phyloP scores from a whole-genome alignment of 2,113 vertebrate genomes.

The Myotis yumanensis region DNA sequence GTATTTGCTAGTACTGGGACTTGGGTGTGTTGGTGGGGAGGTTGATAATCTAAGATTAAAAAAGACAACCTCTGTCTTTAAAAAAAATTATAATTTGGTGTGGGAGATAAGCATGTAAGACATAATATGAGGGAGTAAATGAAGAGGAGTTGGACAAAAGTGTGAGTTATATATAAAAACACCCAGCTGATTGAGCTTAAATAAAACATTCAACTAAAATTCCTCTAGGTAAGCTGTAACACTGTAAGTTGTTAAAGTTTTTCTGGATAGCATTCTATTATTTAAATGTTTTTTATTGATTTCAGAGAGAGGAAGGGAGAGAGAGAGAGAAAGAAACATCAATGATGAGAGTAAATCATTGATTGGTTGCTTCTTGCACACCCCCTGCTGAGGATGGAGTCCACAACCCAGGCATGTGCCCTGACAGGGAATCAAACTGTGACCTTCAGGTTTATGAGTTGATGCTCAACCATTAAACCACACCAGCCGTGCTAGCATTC shows the following conservation, averaged over 20 bases:
- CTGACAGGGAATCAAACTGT: too few relatives aligned
- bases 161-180: conserved; percentile 46
- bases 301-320: too few relatives aligned
- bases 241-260: conserved; percentile 51
- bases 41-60: conserved; percentile 53
- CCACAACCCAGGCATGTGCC: too few relatives aligned
- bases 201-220: conserved; percentile 28
- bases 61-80: conserved; percentile 51
- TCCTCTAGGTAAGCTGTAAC: neutral
- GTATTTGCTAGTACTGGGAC: neutral
- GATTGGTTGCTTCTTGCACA: too few relatives aligned
- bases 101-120: conserved; percentile 48
- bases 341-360: too few relatives aligned
- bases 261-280: conserved; percentile 36
- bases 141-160: conserved; percentile 49
- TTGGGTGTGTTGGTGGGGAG: neutral
- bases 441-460: too few relatives aligned
- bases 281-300: too few relatives aligned
- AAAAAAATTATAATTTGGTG: conserved; percentile 57
- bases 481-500: neutral
- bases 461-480: too few relatives aligned
- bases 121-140: conserved; percentile 38
- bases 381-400: too few relatives aligned
- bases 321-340: too few relatives aligned
- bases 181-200: neutral